phyloP scores from a whole-genome alignment of 64 coral and sea anemone genomes.

The Dendrophyllia cribrosa region DNA sequence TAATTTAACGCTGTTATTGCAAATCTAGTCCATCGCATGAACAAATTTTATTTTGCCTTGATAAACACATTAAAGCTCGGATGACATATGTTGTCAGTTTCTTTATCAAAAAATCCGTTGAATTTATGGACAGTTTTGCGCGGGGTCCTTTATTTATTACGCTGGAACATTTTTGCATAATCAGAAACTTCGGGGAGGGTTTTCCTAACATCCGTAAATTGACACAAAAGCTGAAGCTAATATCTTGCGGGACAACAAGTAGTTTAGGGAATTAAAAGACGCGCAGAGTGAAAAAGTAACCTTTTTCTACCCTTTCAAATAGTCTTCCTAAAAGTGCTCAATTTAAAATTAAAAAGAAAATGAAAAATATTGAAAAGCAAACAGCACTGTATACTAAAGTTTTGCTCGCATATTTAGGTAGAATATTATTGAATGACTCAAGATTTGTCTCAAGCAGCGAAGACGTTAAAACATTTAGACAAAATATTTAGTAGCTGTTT shows the following conservation, averaged over 20 bases:
- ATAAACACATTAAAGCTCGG: conserved; percentile 78
- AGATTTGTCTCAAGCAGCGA: not conserved
- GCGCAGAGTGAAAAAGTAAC: too few relatives aligned
- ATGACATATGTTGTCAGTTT: conserved; percentile 79
- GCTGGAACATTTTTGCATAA: conserved; percentile 25
- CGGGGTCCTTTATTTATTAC: not conserved
- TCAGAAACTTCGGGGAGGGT: conserved; percentile 10
- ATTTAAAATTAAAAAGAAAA: not conserved
- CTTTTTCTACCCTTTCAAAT: not conserved
- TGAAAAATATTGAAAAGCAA: not conserved
- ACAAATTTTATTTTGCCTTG: conserved; percentile 47
- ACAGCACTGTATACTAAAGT: not conserved
- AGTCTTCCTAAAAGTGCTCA: not conserved
- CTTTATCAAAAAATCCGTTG: conserved; percentile 58
- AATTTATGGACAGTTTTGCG: conserved; percentile 20
- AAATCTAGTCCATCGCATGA: not conserved
- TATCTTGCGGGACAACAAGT: not conserved
- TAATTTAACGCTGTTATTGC: not conserved
- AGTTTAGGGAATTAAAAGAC: too few relatives aligned
- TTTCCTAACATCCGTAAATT: not conserved
- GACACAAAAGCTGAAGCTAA: not conserved
- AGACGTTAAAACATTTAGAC: conserved; percentile 7
- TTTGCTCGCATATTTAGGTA: not conserved
- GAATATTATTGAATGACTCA: not conserved
- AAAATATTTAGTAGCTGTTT: conserved; percentile 61